Evolutionary conservation across 2,113 vertebrate species (phyloP), one percentile per base, ranked within the genome.

Genomic region (Cichladusa arquata): DNA sequence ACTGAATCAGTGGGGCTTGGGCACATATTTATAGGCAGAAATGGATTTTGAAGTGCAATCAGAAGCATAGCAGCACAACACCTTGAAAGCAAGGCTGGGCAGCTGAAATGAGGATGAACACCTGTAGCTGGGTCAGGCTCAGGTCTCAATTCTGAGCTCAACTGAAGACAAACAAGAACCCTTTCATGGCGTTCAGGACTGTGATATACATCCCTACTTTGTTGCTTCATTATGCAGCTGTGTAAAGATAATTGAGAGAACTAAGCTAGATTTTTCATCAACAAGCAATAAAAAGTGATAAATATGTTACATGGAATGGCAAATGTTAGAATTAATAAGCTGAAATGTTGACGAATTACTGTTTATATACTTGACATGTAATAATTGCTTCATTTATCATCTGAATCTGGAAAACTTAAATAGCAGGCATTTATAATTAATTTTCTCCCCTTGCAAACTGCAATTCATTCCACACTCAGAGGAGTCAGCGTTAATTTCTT

Each of bases 381-480:
- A 97, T 97, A 98, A 98, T 97, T 93, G 95, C 96, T 95, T 97
- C 96, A 97, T 98, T 97, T 97, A 97, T 98, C 97, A 97, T 97
- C 80, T 91, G 96, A 97, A 97, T 97, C 97, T 96, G 94, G 95
- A 94, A 91, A 86, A 95, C 92, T 97, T 97, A 96, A 96, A 92
- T 93, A 93, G 86, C 70, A 94, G 95, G 86, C 96, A 97, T 97
- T 97, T 94, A 94, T 97, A 98, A 98, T 98, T 94, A 96, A 97
- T 97, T 97, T 96, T 93, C 88, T 93, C 76, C 70, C 72, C 90
- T 91, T 91, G 70, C 88, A 97, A 97, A 95, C 81, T 89, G 94
- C 88, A 95, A 97, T 97, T 97, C 95, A 97, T 96, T 96, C 93
- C 80, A 86, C 92, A 95, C 74, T 97, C 94, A 95, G 93, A 95